Conservation (phyloP, 2,113 vertebrate species). For the Gavialis gangeticus region DNA sequence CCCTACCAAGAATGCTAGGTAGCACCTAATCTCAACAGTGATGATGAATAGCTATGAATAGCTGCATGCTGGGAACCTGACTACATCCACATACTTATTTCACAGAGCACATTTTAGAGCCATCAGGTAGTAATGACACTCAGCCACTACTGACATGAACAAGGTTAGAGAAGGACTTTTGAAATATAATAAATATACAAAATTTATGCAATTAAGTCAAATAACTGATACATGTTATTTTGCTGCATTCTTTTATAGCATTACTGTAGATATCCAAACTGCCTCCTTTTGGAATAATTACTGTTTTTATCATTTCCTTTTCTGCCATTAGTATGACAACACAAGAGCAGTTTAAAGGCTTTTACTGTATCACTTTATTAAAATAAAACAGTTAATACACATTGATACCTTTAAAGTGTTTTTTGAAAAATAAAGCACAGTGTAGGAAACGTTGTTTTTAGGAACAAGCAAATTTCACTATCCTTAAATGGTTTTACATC, state of each 20-base stretch:
- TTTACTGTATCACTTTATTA: background rate
- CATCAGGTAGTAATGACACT: background rate
- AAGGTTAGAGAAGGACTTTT: background rate
- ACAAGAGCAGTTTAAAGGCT: constrained; percentile 10
- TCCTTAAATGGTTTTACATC: background rate
- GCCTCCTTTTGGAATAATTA: background rate
- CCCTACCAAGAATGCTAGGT: background rate
- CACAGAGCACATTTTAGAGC: background rate
- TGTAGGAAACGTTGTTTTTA: background rate
- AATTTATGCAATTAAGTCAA: background rate
- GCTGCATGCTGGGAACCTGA: background rate
- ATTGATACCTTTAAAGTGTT: background rate
- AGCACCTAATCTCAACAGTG: background rate
- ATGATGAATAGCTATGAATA: too few species aligned
- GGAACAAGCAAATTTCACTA: background rate
- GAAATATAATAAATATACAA: background rate
- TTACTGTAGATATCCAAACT: background rate
- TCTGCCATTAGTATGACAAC: background rate
- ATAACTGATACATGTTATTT: background rate
- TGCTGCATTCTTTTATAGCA: background rate
- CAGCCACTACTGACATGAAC: background rate
- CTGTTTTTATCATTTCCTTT: background rate
- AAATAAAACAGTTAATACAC: constrained; percentile 17
- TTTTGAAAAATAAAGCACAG: background rate
- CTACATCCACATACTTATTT: background rate